These are phyloP conservation scores for Hylaeus volcanicus DNA, from an alignment of 1,140 invertebrate genomes.

Conservation along the genomic window DNA sequence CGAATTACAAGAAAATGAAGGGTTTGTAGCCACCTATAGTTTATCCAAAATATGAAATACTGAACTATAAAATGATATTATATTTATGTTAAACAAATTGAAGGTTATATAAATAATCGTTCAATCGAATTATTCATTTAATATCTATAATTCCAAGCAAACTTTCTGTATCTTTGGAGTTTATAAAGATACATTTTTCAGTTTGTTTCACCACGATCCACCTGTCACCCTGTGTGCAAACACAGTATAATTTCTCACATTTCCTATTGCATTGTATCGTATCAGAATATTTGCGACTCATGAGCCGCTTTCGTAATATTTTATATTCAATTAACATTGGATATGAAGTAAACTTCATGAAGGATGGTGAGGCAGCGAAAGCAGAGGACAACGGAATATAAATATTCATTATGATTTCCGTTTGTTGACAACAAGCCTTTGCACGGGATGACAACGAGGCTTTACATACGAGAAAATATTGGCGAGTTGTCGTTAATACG, in stretches of 20 bases:
- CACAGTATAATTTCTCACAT: neutral
- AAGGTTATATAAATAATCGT: too few species aligned
- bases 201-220: neutral
- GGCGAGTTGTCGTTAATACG: neutral
- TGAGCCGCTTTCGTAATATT: neutral
- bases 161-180: too few species aligned
- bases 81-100: too few species aligned
- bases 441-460: too few species aligned
- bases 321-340: neutral
- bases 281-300: neutral
- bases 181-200: too few species aligned
- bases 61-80: too few species aligned
- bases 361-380: neutral
- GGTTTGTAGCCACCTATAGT: too few species aligned
- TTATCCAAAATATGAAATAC: too few species aligned
- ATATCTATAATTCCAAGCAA: too few species aligned
- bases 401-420: neutral
- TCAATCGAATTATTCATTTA: too few species aligned
- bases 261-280: neutral
- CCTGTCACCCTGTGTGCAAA: neutral
- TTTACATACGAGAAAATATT: neutral
- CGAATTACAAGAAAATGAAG: too few species aligned
- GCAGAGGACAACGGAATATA: neutral
- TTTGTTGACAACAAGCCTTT: neutral
- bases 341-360: neutral